Evolutionary conservation across 2,797 vertebrate species (phyloP).

Genomic region (Poecilia gillii): DNA sequence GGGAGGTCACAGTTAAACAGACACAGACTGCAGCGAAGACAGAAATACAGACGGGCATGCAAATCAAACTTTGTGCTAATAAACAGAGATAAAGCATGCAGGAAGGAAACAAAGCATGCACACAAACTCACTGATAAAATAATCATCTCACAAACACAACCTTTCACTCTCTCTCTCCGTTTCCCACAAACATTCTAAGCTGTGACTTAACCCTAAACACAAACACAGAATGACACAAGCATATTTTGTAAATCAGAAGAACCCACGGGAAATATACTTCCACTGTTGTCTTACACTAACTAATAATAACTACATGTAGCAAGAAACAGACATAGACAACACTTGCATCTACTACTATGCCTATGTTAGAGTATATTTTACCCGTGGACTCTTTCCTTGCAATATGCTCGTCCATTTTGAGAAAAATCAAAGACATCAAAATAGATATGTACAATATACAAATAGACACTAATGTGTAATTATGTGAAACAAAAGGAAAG

Average conservation of each 20-base stretch:
- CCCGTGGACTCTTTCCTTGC: constrained; percentile 82
- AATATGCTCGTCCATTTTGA: constrained; percentile 73
- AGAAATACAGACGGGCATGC: constrained; percentile 21
- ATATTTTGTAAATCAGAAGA: constrained; percentile 77
- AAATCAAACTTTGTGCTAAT: constrained; percentile 25
- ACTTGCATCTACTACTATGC: constrained; percentile 34
- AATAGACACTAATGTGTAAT: constrained; percentile 62
- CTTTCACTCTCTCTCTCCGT: constrained; percentile 15
- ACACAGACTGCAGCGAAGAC: constrained; percentile 41
- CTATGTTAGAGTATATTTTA: constrained; percentile 71
- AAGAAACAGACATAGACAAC: constrained; percentile 25
- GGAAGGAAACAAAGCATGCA: constrained; percentile 58
- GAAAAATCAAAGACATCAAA: constrained; percentile 68
- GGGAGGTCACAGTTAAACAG: constrained; percentile 30
- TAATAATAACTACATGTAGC: constrained; percentile 37
- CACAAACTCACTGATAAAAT: constrained; percentile 49
- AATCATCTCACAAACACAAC: constrained; percentile 30
- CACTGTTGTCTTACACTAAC: constrained; percentile 47
- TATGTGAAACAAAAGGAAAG: constrained; percentile 54
- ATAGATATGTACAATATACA: constrained; percentile 62
- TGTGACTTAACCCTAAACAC: constrained; percentile 56
- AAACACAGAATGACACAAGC: constrained; percentile 75
- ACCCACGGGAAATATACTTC: constrained; percentile 83
- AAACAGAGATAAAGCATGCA: constrained; percentile 60
- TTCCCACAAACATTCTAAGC: constrained; percentile 30